Evolutionary conservation across 2,797 vertebrate genomes (phyloP).

Genomic region (Bryconaethiops microstoma): DNA sequence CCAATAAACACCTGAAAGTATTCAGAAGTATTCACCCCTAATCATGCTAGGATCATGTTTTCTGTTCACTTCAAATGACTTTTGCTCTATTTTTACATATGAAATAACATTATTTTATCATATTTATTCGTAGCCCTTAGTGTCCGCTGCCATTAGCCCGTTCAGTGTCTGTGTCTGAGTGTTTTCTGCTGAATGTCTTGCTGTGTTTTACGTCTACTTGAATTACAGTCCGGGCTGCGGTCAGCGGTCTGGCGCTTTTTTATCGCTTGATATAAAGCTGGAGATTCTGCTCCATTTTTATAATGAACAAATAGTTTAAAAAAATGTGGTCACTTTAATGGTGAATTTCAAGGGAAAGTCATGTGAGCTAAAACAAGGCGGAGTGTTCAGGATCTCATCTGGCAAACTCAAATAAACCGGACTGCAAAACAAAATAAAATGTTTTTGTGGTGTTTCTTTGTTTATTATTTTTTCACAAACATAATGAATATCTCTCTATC

Average conservation of each 20-base stretch:
- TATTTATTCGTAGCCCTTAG: slow-evolving; percentile 59
- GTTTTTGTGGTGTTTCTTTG: not conserved
- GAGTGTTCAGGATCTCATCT: slow-evolving; percentile 13
- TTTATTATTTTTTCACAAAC: not conserved
- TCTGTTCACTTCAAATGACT: not conserved
- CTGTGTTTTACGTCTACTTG: slow-evolving; percentile 11
- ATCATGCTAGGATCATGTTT: too few relatives aligned
- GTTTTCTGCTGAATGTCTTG: not conserved
- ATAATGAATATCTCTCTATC: not conserved
- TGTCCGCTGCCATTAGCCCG: slow-evolving; percentile 6
- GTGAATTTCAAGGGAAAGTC: slow-evolving; percentile 6
- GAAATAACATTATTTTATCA: slow-evolving; percentile 26
- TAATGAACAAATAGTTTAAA: not conserved
- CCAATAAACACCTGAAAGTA: too few relatives aligned
- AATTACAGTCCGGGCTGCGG: not conserved
- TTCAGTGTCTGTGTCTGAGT: slow-evolving; percentile 22
- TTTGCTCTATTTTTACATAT: slow-evolving; percentile 36
- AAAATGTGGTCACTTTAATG: not conserved
- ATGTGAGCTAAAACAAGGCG: not conserved
- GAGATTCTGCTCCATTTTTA: not conserved
- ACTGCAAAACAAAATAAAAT: slow-evolving; percentile 16
- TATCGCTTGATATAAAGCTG: slow-evolving; percentile 5
- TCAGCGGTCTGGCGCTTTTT: slow-evolving; percentile 5
- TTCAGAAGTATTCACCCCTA: too few relatives aligned
- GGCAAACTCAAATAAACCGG: slow-evolving; percentile 36